A percentile compares a stretch with the other conserved stretches of the same genome.
Conservation (phyloP, 2,113 vertebrate genomes). For the Engraulis encrasicolus region DNA sequence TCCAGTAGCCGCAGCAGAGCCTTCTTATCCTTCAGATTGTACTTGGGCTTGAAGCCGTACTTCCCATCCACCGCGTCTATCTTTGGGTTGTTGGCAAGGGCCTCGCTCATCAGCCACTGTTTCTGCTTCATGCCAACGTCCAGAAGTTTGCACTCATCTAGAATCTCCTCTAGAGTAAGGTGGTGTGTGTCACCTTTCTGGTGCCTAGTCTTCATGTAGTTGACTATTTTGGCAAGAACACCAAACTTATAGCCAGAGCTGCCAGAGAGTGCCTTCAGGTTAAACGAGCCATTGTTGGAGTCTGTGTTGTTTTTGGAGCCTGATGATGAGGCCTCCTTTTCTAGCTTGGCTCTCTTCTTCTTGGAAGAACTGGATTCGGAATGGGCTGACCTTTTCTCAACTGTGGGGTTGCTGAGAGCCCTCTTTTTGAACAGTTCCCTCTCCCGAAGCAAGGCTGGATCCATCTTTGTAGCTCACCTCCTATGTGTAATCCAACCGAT, state of each 20-base stretch:
- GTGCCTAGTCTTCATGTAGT: constrained; percentile 99
- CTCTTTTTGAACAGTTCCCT: constrained; percentile 95
- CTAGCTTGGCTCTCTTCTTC: constrained; percentile 89
- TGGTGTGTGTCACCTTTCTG: constrained; percentile 94
- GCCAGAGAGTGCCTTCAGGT: constrained; percentile 88
- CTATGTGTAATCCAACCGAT: no score
- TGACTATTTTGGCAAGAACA: constrained; percentile 97
- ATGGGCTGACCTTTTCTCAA: constrained; percentile 86
- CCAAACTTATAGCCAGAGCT: constrained; percentile 97
- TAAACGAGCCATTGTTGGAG: no score
- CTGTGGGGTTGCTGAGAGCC: constrained; percentile 88
- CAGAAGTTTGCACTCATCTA: constrained; percentile 97
- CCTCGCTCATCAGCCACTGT: constrained; percentile 97
- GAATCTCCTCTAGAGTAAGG: constrained; percentile 92
- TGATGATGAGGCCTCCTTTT: constrained; percentile 86
- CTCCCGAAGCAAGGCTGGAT: constrained; percentile 90
- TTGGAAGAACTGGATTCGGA: constrained; percentile 85
- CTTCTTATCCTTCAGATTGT: constrained; percentile 96
- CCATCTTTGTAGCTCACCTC: no score
- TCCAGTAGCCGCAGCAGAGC: constrained; percentile 92
- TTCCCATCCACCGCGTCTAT: constrained; percentile 93
- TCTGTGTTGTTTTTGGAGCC: constrained; percentile 87
- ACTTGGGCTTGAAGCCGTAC: constrained; percentile 98
- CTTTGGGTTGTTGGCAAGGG: constrained; percentile 93
- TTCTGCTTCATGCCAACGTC: constrained; percentile 98